A percentile compares a stretch with the other conserved stretches of the same genome.
phyloP scores from a whole-genome alignment of 2,113 vertebrate genomes.

The human region GRCh38 chr1:165737501-165738000 shows the following conservation, averaged over 20 bases:
- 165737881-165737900: not conserved
- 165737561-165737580: not conserved
- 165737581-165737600: not conserved
- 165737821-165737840: not conserved
- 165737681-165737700: not conserved
- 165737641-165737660: not conserved
- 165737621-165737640: not conserved
- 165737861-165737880: not conserved
- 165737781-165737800: not conserved
- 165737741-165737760: not conserved
- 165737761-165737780: not conserved
- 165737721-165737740: not conserved
- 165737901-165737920: not conserved
- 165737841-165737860: not conserved
- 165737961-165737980: not conserved
- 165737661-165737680: not conserved
- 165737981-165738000: not conserved
- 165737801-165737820: not conserved
- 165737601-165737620: not conserved
- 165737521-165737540: not conserved
- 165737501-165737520: not conserved
- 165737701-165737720: not conserved
- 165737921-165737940: not conserved
- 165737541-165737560: not conserved
- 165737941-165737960: not conserved